Conservation (phyloP, 2,888 invertebrate species). For the Eilema sororculum region DNA sequence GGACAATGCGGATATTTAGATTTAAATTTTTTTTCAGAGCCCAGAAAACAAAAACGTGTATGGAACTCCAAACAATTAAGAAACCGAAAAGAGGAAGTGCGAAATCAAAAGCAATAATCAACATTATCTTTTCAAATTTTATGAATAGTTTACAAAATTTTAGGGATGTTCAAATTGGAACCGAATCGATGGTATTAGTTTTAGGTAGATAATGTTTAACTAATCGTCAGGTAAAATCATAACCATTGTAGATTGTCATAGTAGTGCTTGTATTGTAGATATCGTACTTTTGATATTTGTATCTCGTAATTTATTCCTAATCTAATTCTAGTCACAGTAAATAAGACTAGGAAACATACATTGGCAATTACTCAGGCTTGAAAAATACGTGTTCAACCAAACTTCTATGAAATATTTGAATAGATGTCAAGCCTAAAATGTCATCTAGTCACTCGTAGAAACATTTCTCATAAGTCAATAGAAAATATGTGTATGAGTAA, state of each 20-base stretch:
- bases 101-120: conserved; percentile 51
- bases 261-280: conserved; percentile 73
- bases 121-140: conserved; percentile 50
- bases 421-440: conserved; percentile 5
- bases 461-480: not conserved
- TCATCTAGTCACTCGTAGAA: conserved; percentile 9
- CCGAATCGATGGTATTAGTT: conserved; percentile 45
- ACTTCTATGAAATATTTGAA: conserved; percentile 13
- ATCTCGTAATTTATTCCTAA: conserved; percentile 81
- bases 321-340: conserved; percentile 83
- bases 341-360: conserved; percentile 79
- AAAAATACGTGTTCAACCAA: conserved; percentile 15
- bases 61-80: conserved; percentile 54
- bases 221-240: conserved; percentile 50
- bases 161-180: conserved; percentile 46
- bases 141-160: conserved; percentile 42
- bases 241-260: conserved; percentile 61
- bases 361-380: conserved; percentile 53
- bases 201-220: conserved; percentile 53
- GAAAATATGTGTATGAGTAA: not conserved
- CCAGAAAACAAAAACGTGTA: conserved; percentile 75
- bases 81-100: conserved; percentile 31
- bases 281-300: conserved; percentile 72
- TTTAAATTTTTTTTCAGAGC: conserved; percentile 71
- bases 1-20: conserved; percentile 52